Conservation (phyloP, 2,797 vertebrate genomes). For the Gobio occitaniae region DNA sequence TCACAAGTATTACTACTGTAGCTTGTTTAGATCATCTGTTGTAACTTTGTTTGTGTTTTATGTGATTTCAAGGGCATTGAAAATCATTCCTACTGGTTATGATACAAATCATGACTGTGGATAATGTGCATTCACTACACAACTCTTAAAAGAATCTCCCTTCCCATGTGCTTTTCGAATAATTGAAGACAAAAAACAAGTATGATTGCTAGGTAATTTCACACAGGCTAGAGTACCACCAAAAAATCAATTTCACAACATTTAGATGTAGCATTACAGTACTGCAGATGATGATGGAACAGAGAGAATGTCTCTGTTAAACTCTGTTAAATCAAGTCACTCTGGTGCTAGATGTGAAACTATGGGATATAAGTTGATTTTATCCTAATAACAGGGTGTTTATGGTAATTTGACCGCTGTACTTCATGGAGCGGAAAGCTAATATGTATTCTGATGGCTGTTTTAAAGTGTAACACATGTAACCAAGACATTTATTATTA, state of each 20-base stretch:
- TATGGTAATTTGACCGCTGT: constrained; percentile 14
- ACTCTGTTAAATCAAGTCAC: constrained; percentile 58
- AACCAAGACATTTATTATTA: constrained; percentile 77
- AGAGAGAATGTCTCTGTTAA: constrained; percentile 54
- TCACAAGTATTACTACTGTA: constrained; percentile 45
- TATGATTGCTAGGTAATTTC: constrained; percentile 10
- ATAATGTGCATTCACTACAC: constrained; percentile 68
- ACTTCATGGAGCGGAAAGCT: constrained; percentile 53
- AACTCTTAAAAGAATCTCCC: constrained; percentile 73
- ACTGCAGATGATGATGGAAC: constrained; percentile 31
- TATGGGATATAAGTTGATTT: constrained; percentile 53
- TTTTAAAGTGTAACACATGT: constrained; percentile 69
- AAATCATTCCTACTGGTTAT: constrained; percentile 58
- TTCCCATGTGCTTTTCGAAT: constrained; percentile 52
- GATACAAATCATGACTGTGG: constrained; percentile 58
- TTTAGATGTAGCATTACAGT: constrained; percentile 36
- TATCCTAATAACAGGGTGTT: constrained; percentile 25
- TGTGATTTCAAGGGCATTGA: constrained; percentile 70
- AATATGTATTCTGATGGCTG: constrained; percentile 64
- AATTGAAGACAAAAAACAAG: constrained; percentile 44
- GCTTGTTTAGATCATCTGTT: constrained; percentile 19
- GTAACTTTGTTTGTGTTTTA: constrained; percentile 51
- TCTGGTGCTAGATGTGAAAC: constrained; percentile 68
- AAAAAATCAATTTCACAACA: constrained; percentile 12
- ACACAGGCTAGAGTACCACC: constrained; percentile 33